Evolutionary conservation across 1,140 invertebrate species (phyloP).

Genomic region (Neodiprion fabricii): DNA sequence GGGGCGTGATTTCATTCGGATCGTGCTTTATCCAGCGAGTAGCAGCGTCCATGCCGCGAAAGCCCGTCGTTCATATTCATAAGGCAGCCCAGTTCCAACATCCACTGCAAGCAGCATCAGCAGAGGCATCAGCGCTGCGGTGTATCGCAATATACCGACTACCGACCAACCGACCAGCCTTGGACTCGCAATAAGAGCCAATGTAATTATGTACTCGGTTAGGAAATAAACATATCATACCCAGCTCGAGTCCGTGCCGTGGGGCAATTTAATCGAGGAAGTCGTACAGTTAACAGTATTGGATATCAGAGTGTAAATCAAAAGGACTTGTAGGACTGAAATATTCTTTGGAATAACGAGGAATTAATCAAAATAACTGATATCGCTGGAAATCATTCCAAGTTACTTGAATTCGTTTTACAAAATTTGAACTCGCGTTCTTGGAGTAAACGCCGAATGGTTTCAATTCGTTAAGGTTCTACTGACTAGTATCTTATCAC

Average conservation of each 20-base stretch:
- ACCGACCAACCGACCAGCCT: no score
- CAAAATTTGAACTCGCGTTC: no score
- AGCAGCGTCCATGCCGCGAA: background rate
- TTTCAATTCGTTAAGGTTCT: no score
- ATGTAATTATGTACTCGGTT: slow-evolving; percentile 31
- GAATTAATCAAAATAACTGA: no score
- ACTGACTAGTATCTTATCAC: no score
- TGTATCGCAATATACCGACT: background rate
- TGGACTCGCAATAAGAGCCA: slow-evolving; percentile 1
- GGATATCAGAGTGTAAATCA: no score
- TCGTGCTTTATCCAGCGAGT: background rate
- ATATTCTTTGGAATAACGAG: no score
- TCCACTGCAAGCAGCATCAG: background rate
- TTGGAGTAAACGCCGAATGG: no score
- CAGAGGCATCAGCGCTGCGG: background rate
- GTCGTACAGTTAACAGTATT: no score
- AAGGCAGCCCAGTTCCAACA: background rate
- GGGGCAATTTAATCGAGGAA: background rate
- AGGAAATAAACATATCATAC: slow-evolving; percentile 46
- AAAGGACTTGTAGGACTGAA: no score
- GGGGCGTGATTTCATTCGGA: background rate
- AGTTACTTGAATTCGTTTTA: no score
- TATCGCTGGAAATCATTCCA: no score
- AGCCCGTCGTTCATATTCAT: slow-evolving; percentile 7
- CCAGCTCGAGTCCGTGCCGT: background rate